Conservation (phyloP, 2,888 invertebrate genomes). For the Loripinus fragilis region DNA sequence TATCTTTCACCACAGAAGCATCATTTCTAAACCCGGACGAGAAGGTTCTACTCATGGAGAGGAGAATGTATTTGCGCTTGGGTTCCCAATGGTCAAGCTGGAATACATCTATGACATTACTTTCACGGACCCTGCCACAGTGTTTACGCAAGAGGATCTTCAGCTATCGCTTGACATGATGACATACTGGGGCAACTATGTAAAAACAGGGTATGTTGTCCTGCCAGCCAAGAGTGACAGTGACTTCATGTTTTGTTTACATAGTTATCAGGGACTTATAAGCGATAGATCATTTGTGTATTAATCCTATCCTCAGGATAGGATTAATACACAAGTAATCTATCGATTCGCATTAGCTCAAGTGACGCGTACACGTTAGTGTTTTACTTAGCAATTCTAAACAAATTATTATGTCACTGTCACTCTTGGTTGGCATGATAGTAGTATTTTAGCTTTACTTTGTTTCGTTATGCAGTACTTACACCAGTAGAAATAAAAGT, state of each 20-base stretch:
- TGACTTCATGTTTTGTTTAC: too few relatives aligned
- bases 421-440: too few relatives aligned
- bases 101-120: background rate
- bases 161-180: background rate
- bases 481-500: background rate
- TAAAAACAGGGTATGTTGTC: background rate
- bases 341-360: too few relatives aligned
- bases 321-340: too few relatives aligned
- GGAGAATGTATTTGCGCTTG: background rate
- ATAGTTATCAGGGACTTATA: too few relatives aligned
- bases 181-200: background rate
- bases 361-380: too few relatives aligned
- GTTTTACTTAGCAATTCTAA: too few relatives aligned
- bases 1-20: conserved; percentile 1
- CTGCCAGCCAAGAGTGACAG: too few relatives aligned
- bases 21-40: background rate
- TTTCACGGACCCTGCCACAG: background rate
- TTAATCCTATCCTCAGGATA: too few relatives aligned
- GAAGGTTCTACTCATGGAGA: background rate
- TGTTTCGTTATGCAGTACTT: background rate
- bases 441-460: too few relatives aligned
- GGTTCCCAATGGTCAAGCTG: background rate
- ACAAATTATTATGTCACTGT: too few relatives aligned
- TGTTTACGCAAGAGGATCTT: background rate
- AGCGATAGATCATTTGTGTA: too few relatives aligned